phyloP scores from a whole-genome alignment of 2,113 vertebrate species.

The Osmerus eperlanus region DNA sequence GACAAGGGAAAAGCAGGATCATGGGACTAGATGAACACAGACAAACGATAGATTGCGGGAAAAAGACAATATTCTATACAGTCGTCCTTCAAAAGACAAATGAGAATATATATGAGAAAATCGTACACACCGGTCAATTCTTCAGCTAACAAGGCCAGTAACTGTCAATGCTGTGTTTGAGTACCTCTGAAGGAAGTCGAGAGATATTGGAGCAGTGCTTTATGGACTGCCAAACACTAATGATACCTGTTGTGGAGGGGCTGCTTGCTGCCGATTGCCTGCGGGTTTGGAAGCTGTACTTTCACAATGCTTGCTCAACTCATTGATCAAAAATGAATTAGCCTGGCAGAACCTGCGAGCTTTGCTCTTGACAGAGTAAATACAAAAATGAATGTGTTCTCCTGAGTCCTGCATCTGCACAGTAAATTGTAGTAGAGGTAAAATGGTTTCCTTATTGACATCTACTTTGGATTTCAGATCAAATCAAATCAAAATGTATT shows the following conservation, averaged over 20 bases:
- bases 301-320: constrained; percentile 16
- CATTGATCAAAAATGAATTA: constrained; percentile 38
- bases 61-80: too few relatives aligned
- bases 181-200: constrained; percentile 21
- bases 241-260: constrained; percentile 45
- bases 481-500: too few relatives aligned
- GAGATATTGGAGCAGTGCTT: constrained; percentile 37
- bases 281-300: constrained; percentile 42
- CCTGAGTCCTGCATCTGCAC: too few relatives aligned
- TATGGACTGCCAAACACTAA: constrained; percentile 50
- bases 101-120: neutral
- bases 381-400: too few relatives aligned
- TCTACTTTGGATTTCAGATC: constrained; percentile 8
- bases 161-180: constrained; percentile 12
- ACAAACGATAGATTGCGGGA: too few relatives aligned
- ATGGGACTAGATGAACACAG: too few relatives aligned
- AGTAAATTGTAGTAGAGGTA: too few relatives aligned
- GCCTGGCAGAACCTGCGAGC: neutral
- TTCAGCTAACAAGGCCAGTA: constrained; percentile 33
- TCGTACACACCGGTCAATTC: neutral
- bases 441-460: neutral
- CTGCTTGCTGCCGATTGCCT: constrained; percentile 43
- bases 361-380: too few relatives aligned
- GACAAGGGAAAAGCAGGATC: too few relatives aligned
- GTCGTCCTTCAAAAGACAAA: neutral